These are phyloP conservation scores for Cosmorhoe ocellata DNA, from an alignment of 2,888 invertebrate species.

Conservation along the genomic window DNA sequence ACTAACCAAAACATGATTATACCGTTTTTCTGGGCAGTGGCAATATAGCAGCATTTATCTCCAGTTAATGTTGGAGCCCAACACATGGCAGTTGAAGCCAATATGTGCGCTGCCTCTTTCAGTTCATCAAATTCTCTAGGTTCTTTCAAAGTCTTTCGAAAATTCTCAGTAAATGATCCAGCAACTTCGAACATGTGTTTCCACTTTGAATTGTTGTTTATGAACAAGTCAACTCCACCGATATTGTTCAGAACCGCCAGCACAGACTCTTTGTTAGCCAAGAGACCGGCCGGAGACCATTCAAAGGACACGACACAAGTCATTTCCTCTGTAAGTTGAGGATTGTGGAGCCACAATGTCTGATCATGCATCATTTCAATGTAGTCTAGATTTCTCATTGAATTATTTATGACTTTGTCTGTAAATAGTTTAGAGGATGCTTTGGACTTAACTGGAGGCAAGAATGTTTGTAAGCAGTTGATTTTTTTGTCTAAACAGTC, in stretches of 20 bases:
- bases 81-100: conserved; percentile 57
- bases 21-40: conserved; percentile 64
- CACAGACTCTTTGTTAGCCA: conserved; percentile 43
- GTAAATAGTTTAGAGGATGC: conserved; percentile 53
- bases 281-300: conserved; percentile 59
- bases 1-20: conserved; percentile 59
- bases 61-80: conserved; percentile 52
- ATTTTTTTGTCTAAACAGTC: conserved; percentile 58
- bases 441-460: conserved; percentile 50
- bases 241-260: conserved; percentile 64
- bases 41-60: conserved; percentile 54
- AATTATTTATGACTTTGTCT: conserved; percentile 39
- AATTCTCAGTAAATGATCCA: conserved; percentile 38
- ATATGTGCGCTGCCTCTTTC: conserved; percentile 45
- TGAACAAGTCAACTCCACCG: conserved; percentile 60
- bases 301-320: conserved; percentile 45
- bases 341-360: conserved; percentile 64
- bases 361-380: conserved; percentile 63
- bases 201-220: conserved; percentile 44
- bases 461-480: conserved; percentile 49
- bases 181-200: conserved; percentile 50
- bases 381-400: conserved; percentile 54
- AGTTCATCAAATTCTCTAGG: conserved; percentile 44
- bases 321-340: conserved; percentile 54
- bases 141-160: conserved; percentile 25